Evolutionary conservation across 2,888 invertebrate species (phyloP).

Genomic region (Drosophila nr. perissopoda): DNA sequence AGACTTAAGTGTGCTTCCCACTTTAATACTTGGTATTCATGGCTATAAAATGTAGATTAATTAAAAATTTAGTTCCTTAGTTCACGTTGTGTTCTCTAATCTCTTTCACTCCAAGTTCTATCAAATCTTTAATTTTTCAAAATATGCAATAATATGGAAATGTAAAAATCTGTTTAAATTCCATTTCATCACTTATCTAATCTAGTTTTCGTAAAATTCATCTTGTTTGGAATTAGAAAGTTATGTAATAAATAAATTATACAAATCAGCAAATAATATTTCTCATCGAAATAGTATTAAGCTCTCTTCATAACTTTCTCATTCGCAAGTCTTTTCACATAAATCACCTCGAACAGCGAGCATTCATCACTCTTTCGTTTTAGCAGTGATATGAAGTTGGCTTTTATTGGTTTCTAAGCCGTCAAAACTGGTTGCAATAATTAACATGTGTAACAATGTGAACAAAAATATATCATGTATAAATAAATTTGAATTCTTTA

Average conservation of each 20-base stretch:
- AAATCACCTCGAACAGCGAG: neutral
- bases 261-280: conserved; percentile 3
- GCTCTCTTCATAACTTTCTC: conserved; percentile 6
- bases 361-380: conserved; percentile 8
- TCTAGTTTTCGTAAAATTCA: too few species aligned
- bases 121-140: neutral
- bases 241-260: neutral
- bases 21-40: neutral
- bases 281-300: neutral
- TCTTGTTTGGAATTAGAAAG: neutral
- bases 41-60: neutral
- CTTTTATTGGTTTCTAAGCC: neutral
- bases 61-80: neutral
- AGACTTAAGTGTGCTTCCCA: neutral
- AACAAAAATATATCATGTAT: neutral
- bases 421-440: conserved; percentile 22
- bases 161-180: neutral
- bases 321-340: neutral
- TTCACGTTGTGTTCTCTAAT: neutral
- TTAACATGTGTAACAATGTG: conserved; percentile 4
- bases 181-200: neutral
- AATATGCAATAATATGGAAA: neutral
- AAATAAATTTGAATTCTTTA: neutral
- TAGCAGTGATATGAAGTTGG: neutral
- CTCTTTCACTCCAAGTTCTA: neutral